Evolutionary conservation across 2,113 vertebrate genomes (phyloP).

Genomic region (human): GRCh38 chr2:205566001-205566500

Average conservation of each 20-base stretch:
- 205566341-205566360: neutral
- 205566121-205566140: fast-evolving
- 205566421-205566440: neutral
- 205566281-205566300: neutral
- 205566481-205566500: neutral
- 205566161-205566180: neutral
- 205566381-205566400: neutral
- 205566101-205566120: neutral
- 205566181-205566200: neutral
- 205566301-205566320: neutral
- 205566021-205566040: neutral
- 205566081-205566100: neutral
- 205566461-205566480: conserved; percentile 3
- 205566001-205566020: neutral
- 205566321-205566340: neutral
- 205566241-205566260: neutral
- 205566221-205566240: neutral
- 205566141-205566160: neutral
- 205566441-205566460: neutral
- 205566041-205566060: neutral
- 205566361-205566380: neutral
- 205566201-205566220: neutral
- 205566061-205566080: neutral
- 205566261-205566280: neutral
- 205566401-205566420: neutral